Conservation (phyloP, 2,797 vertebrate species). For the Galaxias olidus region DNA sequence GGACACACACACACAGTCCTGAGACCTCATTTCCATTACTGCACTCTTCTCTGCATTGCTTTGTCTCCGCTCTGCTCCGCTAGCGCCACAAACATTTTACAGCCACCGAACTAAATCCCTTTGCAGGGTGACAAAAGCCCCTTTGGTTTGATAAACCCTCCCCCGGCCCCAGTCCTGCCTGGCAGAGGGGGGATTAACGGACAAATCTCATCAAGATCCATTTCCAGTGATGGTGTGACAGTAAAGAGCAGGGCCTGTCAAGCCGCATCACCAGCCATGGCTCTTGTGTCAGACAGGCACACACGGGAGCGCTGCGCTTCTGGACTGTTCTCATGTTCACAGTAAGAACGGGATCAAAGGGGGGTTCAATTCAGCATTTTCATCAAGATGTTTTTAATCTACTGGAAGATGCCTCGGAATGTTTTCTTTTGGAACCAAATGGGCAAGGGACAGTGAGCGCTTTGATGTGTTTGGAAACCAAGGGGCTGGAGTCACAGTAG, state of each 20-base stretch:
- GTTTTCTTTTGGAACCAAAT: too few relatives aligned
- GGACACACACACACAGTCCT: conserved; percentile 42
- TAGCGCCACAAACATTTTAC: conserved; percentile 42
- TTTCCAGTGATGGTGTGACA: conserved; percentile 51
- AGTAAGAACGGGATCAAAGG: conserved; percentile 42
- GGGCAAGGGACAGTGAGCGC: too few relatives aligned
- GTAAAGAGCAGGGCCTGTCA: conserved; percentile 42
- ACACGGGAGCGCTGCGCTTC: conserved; percentile 27
- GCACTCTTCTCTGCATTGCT: background rate
- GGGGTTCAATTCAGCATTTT: conserved; percentile 37
- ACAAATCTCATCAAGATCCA: conserved; percentile 59
- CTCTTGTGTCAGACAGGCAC: conserved; percentile 35
- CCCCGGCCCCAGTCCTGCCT: conserved; percentile 21
- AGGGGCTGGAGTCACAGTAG: too few relatives aligned
- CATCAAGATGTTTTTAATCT: conserved; percentile 41
- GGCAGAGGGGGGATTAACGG: conserved; percentile 45
- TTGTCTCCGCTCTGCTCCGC: conserved; percentile 14
- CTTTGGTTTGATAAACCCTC: conserved; percentile 44
- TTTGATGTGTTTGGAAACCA: too few relatives aligned
- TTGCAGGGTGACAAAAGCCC: conserved; percentile 20
- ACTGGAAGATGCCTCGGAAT: conserved; percentile 27
- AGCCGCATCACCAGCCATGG: conserved; percentile 18
- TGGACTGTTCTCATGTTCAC: conserved; percentile 47
- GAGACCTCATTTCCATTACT: background rate
- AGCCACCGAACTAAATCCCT: conserved; percentile 26